These are phyloP conservation scores for Halictus quadricinctus DNA, from an alignment of 2,888 invertebrate genomes.

Conservation along the genomic window DNA sequence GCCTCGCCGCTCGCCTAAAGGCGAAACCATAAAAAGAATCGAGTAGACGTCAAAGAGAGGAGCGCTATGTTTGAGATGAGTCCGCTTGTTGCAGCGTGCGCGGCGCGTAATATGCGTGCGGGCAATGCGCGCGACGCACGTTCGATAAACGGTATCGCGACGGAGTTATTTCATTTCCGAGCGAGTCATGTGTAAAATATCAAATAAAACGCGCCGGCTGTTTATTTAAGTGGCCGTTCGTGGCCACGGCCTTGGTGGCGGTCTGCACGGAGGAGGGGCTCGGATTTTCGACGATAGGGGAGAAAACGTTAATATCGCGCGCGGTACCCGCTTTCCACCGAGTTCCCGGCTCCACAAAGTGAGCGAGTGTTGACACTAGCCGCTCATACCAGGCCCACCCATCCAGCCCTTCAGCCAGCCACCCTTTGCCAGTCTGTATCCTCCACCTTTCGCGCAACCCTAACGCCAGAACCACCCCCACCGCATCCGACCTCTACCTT, in stretches of 20 bases:
- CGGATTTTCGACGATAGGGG: slow-evolving; percentile 66
- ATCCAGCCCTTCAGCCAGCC: slow-evolving; percentile 50
- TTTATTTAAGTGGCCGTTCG: slow-evolving; percentile 77
- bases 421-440: slow-evolving; percentile 64
- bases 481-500: slow-evolving; percentile 61
- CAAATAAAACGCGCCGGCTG: slow-evolving; percentile 77
- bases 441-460: slow-evolving; percentile 62
- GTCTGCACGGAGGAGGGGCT: slow-evolving; percentile 32
- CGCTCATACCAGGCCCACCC: slow-evolving; percentile 74
- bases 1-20: slow-evolving; percentile 27
- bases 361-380: slow-evolving; percentile 81
- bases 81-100: slow-evolving; percentile 2
- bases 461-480: slow-evolving; percentile 53
- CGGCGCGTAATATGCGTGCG: slow-evolving; percentile 26
- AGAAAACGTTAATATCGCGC: slow-evolving; percentile 80
- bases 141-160: slow-evolving; percentile 69
- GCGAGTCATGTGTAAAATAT: slow-evolving; percentile 78
- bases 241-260: slow-evolving; percentile 53
- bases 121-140: slow-evolving; percentile 35
- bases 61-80: slow-evolving; percentile 55
- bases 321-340: slow-evolving; percentile 76
- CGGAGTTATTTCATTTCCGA: slow-evolving; percentile 76
- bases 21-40: slow-evolving; percentile 49
- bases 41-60: slow-evolving; percentile 61
- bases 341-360: slow-evolving; percentile 80